These are phyloP conservation scores for Etheostoma perlongum DNA, from an alignment of 2,797 vertebrate species.

Conservation along the genomic window DNA sequence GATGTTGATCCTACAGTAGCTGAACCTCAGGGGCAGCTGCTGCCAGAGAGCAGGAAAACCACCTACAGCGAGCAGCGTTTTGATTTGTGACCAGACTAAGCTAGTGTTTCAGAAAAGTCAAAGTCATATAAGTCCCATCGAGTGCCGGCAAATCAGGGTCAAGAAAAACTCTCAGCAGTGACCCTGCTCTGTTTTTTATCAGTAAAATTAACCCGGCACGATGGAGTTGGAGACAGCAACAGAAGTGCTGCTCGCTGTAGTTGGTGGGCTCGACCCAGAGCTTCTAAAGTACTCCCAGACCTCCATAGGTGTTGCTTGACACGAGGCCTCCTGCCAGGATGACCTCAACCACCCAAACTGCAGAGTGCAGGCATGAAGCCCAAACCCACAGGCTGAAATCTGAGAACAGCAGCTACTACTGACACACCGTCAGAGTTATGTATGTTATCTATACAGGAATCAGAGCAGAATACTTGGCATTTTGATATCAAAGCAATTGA, in stretches of 20 bases:
- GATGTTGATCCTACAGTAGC: slow-evolving; percentile 56
- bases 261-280: slow-evolving; percentile 11
- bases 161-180: slow-evolving; percentile 29
- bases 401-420: slow-evolving; percentile 46
- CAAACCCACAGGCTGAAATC: slow-evolving; percentile 47
- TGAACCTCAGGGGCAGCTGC: slow-evolving; percentile 22
- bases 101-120: slow-evolving; percentile 51
- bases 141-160: slow-evolving; percentile 21
- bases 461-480: not conserved
- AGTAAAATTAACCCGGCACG: slow-evolving; percentile 32
- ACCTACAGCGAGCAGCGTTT: slow-evolving; percentile 49
- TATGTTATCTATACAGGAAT: slow-evolving; percentile 53
- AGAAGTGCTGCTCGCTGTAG: slow-evolving; percentile 24
- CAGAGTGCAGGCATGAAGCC: slow-evolving; percentile 37
- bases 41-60: slow-evolving; percentile 51
- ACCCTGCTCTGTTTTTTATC: slow-evolving; percentile 58
- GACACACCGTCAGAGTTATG: slow-evolving; percentile 42
- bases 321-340: slow-evolving; percentile 58
- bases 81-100: slow-evolving; percentile 61
- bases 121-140: slow-evolving; percentile 29
- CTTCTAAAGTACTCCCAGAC: slow-evolving; percentile 58
- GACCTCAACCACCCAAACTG: slow-evolving; percentile 72
- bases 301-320: slow-evolving; percentile 69
- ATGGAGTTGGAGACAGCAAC: slow-evolving; percentile 24
- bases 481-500: not conserved